Conservation (phyloP, 2,888 invertebrate species). For the Alentia gelatinosa region DNA sequence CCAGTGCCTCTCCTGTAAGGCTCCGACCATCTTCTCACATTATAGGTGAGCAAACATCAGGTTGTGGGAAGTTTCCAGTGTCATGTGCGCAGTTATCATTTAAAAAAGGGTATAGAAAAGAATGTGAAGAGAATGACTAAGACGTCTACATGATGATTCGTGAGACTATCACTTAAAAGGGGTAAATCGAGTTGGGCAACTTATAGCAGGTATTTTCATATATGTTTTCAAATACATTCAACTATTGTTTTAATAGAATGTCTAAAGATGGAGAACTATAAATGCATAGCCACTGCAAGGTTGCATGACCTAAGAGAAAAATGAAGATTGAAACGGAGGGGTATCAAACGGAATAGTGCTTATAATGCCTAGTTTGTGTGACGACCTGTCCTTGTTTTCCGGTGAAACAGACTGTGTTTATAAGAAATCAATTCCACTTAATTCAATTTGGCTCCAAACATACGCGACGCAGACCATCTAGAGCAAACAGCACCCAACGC, state of each 20-base stretch:
- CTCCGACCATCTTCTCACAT: not conserved
- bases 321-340: no score
- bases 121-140: not conserved
- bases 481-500: not conserved
- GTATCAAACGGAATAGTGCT: no score
- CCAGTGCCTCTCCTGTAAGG: not conserved
- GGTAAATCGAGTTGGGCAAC: no score
- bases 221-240: no score
- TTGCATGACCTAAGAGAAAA: not conserved
- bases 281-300: not conserved
- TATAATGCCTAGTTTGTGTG: no score
- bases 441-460: constrained; percentile 7
- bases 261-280: not conserved
- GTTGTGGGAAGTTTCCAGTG: not conserved
- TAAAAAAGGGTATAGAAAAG: not conserved
- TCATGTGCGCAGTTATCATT: not conserved
- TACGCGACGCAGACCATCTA: not conserved
- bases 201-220: no score
- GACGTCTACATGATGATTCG: not conserved
- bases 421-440: constrained; percentile 22
- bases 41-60: not conserved
- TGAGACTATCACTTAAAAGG: no score
- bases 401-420: not conserved
- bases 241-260: no score
- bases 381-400: not conserved